Evolutionary conservation across 2,888 invertebrate genomes (phyloP).

Genomic region (Cheilosia impressa): DNA sequence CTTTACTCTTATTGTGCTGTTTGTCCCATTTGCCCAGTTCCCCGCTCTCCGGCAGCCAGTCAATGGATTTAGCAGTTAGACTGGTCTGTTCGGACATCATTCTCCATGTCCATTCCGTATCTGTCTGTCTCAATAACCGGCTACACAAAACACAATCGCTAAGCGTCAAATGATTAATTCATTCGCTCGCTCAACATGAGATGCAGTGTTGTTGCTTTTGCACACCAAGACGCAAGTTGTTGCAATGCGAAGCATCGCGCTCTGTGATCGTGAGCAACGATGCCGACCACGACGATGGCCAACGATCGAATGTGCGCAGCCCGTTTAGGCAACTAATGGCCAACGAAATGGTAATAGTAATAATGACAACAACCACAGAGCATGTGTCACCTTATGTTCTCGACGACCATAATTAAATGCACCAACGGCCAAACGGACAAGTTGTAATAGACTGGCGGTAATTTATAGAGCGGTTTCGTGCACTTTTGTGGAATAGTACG

Average conservation of each 20-base stretch:
- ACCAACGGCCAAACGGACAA: slow-evolving; percentile 67
- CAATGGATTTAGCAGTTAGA: slow-evolving; percentile 10
- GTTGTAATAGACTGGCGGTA: slow-evolving; percentile 71
- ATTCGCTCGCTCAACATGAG: slow-evolving; percentile 66
- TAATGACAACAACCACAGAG: slow-evolving; percentile 74
- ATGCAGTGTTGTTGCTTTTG: slow-evolving; percentile 38
- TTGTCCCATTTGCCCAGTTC: background rate
- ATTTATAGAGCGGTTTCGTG: slow-evolving; percentile 62
- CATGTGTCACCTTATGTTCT: slow-evolving; percentile 72
- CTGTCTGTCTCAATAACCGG: slow-evolving; percentile 66
- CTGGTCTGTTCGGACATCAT: slow-evolving; percentile 51
- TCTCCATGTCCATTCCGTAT: slow-evolving; percentile 48
- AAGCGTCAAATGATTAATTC: slow-evolving; percentile 73
- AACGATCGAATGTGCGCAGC: slow-evolving; percentile 47
- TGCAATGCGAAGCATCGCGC: slow-evolving; percentile 26
- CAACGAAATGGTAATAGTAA: slow-evolving; percentile 70
- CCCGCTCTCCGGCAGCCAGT: background rate
- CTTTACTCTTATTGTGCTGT: background rate
- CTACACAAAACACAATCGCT: slow-evolving; percentile 68
- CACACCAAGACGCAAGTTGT: slow-evolving; percentile 30
- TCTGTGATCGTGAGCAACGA: slow-evolving; percentile 23
- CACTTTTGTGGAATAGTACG: slow-evolving; percentile 27
- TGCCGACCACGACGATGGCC: slow-evolving; percentile 29
- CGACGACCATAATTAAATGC: slow-evolving; percentile 71
- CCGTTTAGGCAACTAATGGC: slow-evolving; percentile 68